phyloP scores from a whole-genome alignment of 2,797 vertebrate genomes.

The Rhadinocentrus ornatus region DNA sequence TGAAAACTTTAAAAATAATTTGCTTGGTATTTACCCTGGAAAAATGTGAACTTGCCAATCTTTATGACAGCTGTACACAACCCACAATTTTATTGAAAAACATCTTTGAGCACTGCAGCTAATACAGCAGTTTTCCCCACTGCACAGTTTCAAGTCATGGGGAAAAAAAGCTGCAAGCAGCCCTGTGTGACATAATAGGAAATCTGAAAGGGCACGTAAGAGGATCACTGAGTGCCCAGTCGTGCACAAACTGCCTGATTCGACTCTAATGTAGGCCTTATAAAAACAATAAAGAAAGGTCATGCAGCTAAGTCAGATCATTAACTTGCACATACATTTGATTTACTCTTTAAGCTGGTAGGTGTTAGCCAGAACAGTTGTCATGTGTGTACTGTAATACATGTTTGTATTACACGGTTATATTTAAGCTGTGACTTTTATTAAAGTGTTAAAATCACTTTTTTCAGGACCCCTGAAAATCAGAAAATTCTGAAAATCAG shows the following conservation, averaged over 20 bases:
- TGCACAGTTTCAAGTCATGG: background rate
- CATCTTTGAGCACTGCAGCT: background rate
- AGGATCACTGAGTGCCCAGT: constrained; percentile 16
- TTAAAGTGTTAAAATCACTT: background rate
- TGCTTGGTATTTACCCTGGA: background rate
- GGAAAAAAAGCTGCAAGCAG: constrained; percentile 6
- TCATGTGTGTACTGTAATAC: background rate
- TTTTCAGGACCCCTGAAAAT: background rate
- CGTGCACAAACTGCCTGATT: background rate
- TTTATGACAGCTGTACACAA: background rate
- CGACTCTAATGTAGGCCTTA: constrained; percentile 8
- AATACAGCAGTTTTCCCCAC: background rate
- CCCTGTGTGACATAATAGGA: background rate
- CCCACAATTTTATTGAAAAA: constrained; percentile 5
- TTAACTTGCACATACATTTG: background rate
- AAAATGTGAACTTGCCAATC: background rate
- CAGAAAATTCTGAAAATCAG: background rate
- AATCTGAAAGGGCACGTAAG: constrained; percentile 19
- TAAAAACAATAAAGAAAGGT: constrained; percentile 19
- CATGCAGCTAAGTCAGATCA: constrained; percentile 11
- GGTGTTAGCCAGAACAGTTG: background rate
- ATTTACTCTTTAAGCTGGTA: background rate
- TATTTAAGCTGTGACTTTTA: background rate
- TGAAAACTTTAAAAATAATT: background rate
- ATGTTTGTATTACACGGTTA: background rate